phyloP scores from a whole-genome alignment of 2,113 vertebrate species.

The Pangasianodon hypophthalmus region DNA sequence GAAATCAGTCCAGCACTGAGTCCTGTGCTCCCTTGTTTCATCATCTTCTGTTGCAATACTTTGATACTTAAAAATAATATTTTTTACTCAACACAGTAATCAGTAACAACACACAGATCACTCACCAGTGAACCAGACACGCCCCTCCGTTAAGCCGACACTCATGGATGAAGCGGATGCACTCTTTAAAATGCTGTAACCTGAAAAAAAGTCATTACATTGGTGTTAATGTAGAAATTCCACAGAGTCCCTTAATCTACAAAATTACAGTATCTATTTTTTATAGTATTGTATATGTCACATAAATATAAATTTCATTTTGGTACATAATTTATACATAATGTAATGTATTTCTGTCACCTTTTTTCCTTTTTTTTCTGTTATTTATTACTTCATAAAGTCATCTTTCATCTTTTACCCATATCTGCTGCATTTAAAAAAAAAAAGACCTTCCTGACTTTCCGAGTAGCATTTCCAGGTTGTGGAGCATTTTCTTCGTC shows the following conservation, averaged over 20 bases:
- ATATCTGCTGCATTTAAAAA: not conserved
- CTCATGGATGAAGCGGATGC: constrained; percentile 85
- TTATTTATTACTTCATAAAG: not conserved
- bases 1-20: not conserved
- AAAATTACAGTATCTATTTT: too few relatives aligned
- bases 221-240: constrained; percentile 16
- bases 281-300: too few relatives aligned
- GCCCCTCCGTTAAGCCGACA: constrained; percentile 80
- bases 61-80: not conserved
- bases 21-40: not conserved
- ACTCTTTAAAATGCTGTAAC: constrained; percentile 85
- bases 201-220: constrained; percentile 65
- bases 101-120: not conserved
- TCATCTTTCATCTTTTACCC: not conserved
- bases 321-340: not conserved
- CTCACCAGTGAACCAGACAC: constrained; percentile 90
- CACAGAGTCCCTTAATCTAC: not conserved
- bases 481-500: not conserved
- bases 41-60: not conserved
- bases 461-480: not conserved
- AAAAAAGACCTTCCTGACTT: not conserved
- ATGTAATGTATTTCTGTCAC: not conserved
- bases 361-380: not conserved
- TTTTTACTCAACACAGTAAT: not conserved
- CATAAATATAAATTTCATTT: not conserved